phyloP scores from a whole-genome alignment of 2,113 vertebrate species.

The Protomyctophum bolini region DNA sequence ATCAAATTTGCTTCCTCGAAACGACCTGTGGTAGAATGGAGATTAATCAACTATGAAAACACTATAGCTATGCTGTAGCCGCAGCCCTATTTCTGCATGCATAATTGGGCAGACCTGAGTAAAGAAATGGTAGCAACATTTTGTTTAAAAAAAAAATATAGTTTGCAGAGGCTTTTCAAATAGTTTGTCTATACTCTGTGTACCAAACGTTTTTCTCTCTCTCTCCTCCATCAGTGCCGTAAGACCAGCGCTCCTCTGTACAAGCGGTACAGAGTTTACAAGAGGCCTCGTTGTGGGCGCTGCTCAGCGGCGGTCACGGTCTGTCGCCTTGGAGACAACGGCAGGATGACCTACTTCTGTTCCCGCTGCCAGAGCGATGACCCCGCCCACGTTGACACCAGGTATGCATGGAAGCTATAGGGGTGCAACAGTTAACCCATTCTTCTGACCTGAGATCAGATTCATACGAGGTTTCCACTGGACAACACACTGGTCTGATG shows the following conservation, averaged over 20 bases:
- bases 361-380: slow-evolving; percentile 83
- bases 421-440: too few species aligned
- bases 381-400: slow-evolving; percentile 73
- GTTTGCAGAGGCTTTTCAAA: not conserved
- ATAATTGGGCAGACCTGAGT: slow-evolving; percentile 3
- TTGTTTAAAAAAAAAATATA: not conserved
- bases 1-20: too few species aligned
- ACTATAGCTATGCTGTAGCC: too few species aligned
- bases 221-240: slow-evolving; percentile 79
- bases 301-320: slow-evolving; percentile 82
- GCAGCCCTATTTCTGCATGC: slow-evolving; percentile 13
- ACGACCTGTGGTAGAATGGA: too few species aligned
- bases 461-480: too few species aligned
- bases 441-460: too few species aligned
- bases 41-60: too few species aligned
- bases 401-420: slow-evolving; percentile 71
- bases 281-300: slow-evolving; percentile 80
- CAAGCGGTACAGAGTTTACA: slow-evolving; percentile 91
- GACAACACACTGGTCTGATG: too few species aligned
- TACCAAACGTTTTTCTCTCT: slow-evolving; percentile 22
- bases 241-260: slow-evolving; percentile 82
- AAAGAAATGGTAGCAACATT: not conserved
- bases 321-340: slow-evolving; percentile 89
- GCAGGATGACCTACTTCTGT: slow-evolving; percentile 95
- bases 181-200: slow-evolving; percentile 31